phyloP scores from a whole-genome alignment of 2,797 vertebrate genomes.

The Hafferia zeledoni region DNA sequence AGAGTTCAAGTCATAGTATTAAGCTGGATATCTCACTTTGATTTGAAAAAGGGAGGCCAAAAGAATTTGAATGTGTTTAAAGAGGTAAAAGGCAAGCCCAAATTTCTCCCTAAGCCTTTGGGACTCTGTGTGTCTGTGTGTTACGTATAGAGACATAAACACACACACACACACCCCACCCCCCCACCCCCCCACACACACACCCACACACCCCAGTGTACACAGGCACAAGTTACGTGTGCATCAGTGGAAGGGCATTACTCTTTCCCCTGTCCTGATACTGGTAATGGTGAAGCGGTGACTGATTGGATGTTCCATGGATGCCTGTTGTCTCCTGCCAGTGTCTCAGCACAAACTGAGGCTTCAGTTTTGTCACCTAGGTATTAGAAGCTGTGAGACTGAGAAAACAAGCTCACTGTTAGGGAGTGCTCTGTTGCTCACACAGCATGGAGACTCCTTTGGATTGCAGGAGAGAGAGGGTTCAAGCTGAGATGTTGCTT shows the following conservation, averaged over 20 bases:
- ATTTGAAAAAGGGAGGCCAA: neutral
- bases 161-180: too few species aligned
- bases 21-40: neutral
- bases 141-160: neutral
- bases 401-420: neutral
- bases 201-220: too few species aligned
- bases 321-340: neutral
- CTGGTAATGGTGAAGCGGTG: neutral
- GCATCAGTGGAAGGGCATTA: neutral
- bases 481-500: neutral
- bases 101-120: neutral
- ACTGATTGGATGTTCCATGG: neutral
- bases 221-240: neutral
- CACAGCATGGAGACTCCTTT: neutral
- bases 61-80: neutral
- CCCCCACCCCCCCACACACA: too few species aligned
- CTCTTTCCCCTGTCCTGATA: neutral
- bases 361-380: neutral
- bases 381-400: neutral
- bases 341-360: neutral
- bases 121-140: neutral
- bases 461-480: rapidly evolving
- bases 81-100: neutral
- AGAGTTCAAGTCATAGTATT: neutral
- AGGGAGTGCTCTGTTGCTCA: neutral